Evolutionary conservation across 35 echinoderm and acorn worm genomes (phyloP), one percentile per base, ranked within the genome.

Genomic region (Ophioderma brevispina): DNA sequence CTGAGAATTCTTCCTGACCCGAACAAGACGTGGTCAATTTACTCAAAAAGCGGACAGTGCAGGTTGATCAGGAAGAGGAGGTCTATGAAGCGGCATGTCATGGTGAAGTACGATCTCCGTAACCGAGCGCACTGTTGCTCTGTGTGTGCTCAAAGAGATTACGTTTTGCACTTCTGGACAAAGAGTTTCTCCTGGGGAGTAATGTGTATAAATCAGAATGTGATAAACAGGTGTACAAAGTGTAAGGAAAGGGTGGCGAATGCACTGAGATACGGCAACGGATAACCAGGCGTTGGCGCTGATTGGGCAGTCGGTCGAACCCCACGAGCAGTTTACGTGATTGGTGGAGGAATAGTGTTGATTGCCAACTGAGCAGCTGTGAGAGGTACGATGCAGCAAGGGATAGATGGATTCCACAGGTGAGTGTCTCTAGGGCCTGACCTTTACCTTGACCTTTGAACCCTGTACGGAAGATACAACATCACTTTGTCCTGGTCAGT

Each of bases 401-500:
- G 21, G 89, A 98, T 77, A 86, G 93, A 63, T 98, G 96, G 96
- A 90, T 98, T 32, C 96, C 96, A 32, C 96, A 98, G 96, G 96
- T 98, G 33, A 85, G 75, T 80, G 19, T 56, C n/a, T n/a, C n/a
- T n/a, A n/a, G 64, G 78, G n/a, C 35, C 76, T 78, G n/a, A 78
- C 28, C 13, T 31, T 31, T 78, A 14, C n/a, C 41, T 46, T 46
- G 41, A 46, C 41, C 41, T 46, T 46, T 46, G 5, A 46, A 4
- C 41, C 17, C 17, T 46, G 41, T n/a, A n/a, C n/a, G n/a, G n/a
- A n/a, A n/a, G n/a, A n/a, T n/a, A n/a, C n/a, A n/a, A n/a, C n/a
- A n/a, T n/a, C n/a, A n/a, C n/a, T n/a, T n/a, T n/a, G n/a, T n/a
- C n/a, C n/a, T n/a, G n/a, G n/a, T n/a, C n/a, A n/a, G n/a, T n/a